Conservation (phyloP, 2,797 vertebrate species). For the Natrix natrix region DNA sequence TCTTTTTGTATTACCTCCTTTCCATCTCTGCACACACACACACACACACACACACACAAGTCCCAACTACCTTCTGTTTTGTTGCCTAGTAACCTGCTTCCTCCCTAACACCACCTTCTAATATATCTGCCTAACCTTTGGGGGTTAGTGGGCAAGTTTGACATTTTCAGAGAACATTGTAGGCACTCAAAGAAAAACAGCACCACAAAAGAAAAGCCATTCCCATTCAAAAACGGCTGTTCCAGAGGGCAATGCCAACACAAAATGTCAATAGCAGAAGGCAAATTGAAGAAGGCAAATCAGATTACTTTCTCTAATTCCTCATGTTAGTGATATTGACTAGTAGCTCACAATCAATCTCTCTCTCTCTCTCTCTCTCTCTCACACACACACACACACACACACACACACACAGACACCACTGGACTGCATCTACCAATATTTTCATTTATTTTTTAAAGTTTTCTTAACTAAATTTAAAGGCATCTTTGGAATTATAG, state of each 20-base stretch:
- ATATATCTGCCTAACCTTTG: neutral
- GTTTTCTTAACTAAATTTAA: neutral
- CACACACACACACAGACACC: neutral
- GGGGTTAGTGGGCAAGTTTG: neutral
- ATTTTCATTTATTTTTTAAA: neutral
- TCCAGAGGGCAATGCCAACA: neutral
- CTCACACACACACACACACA: neutral
- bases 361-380: neutral
- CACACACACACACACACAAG: neutral
- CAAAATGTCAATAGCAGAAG: neutral
- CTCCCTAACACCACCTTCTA: neutral
- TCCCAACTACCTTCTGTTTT: neutral
- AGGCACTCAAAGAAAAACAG: neutral
- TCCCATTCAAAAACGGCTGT: neutral
- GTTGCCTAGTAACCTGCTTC: neutral
- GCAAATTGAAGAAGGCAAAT: neutral
- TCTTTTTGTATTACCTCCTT: neutral
- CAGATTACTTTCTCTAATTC: neutral
- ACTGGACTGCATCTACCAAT: neutral
- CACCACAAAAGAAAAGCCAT: neutral
- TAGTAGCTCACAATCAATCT: neutral
- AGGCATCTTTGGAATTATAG: too few species aligned
- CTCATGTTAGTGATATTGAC: neutral
- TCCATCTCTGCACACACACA: neutral
- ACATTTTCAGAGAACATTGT: neutral